Base-by-base conservation (phyloP, 2,797 vertebrate genomes). In the Poecilia picta region DNA sequence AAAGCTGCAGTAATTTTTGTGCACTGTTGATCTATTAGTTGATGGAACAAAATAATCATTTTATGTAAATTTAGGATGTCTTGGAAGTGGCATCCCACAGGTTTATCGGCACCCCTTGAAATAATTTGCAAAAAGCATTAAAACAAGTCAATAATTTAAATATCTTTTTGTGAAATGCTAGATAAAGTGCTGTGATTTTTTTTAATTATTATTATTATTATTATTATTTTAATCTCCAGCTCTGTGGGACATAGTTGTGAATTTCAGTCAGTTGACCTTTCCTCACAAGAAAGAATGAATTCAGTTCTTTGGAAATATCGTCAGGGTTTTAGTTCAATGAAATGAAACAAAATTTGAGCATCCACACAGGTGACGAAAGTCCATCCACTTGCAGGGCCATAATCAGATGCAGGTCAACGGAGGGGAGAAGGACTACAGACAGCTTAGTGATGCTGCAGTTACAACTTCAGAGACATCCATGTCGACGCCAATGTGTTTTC, bases 391-490 rank as follows among this genome's bases (percentile, higher is more conserved):
- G 0, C 39, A 55, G 84, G 45, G 78, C 45, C 51, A 55, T 77
- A 66, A 80, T 85, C 71, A 1, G 72, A 73, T 76, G 83, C 78
- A 46, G 75, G 86, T 74, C 84, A 83, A 53, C 20, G 3, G 80
- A 87, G 47, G 43, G 2, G 70, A 76, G 66, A 11, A 31, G 64
- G 76, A 20, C 75, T 12, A 31, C n/a, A 46, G 66, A 78, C 64
- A 81, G 81, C 77, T 78, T 79, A 8, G 72, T 23, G n/a, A 84
- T n/a, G 75, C 33, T 64, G 31, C 62, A 64, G 31, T 74, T 46
- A 76, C 62, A 59, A 20, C 73, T 82, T 47, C 82, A 71, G 31
- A 53, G 57, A 75, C 53, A 59, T 16, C 76, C 81, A 74, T 82
- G 73, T 80, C 74, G 62, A 76, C 49, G 77, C 43, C 33, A 62